Base-by-base conservation (phyloP, 2,888 invertebrate species). In the Peribatodes rhomboidaria region DNA sequence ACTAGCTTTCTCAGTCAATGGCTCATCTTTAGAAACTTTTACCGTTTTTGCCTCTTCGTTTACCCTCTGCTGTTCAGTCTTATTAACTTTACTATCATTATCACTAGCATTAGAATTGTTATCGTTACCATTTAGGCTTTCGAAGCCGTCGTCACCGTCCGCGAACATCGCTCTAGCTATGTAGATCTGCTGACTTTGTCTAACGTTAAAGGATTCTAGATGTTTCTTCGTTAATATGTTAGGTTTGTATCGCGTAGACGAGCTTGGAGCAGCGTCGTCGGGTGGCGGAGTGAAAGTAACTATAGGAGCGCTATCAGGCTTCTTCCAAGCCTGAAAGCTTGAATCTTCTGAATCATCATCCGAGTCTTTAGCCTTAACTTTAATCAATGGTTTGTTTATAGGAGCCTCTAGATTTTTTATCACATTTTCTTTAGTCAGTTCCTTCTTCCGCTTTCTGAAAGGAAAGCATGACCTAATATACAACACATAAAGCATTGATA, bases 91-190 rank as follows among this genome's bases (percentile, higher is more conserved):
- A 54, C 78, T 86, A 41, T 92, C 92, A 44, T 79, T 87, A 67
- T 93, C 92, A 71, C 96, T 96, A 58, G 95, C 95, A 77, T 96
- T 95, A 0, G 97, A 97, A 71, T 96, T 96, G 81, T 97, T 97
- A 13, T 97, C 97, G 77, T 97, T 97, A 10, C 97, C 97, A 77
- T 97, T 97, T 9, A 97, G 94, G 83, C 97, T 97, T 89, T 97
- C 97, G 78, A 97, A 97, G 13, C 97, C 97, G 80, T 97, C 97
- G 80, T 97, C 97, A 81, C 97, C 93, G 65, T 94, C 94, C 31
- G 90, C 89, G 47, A 91, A 83, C 56, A 84, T 79, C 0, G 85
- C 82, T 76, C 83, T 81, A 0, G 83, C 79, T 41, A 81, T 74
- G 44, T 82, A 83, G 31, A 79, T 75, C 61, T 83, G 81, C 47